Percentiles rank a stretch among this genome's conserved stretches.
Evolutionary conservation across 2,113 vertebrate species (phyloP).

Genomic region (Mixornis gularis): DNA sequence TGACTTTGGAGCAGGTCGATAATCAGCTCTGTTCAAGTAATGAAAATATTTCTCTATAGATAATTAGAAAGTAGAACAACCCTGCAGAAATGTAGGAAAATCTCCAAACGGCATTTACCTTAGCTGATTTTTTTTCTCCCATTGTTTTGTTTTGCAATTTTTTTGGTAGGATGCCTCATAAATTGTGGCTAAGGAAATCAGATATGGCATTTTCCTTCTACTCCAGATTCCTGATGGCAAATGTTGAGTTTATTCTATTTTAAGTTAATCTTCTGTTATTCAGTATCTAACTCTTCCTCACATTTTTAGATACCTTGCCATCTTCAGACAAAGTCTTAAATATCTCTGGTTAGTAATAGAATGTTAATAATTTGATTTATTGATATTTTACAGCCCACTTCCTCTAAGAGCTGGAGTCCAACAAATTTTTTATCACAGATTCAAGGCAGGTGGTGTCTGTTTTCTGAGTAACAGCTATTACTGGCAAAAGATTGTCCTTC

Average conservation of each 20-base stretch:
- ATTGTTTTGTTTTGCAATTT: background rate
- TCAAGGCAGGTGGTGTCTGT: slow-evolving; percentile 20
- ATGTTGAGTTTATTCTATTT: background rate
- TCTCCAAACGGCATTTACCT: background rate
- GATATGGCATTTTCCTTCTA: background rate
- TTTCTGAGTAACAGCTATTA: slow-evolving; percentile 49
- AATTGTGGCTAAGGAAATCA: background rate
- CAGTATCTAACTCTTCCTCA: background rate
- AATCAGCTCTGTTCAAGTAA: background rate
- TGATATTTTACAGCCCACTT: background rate
- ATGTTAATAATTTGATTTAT: slow-evolving; percentile 3
- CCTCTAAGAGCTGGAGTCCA: background rate
- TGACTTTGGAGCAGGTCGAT: background rate
- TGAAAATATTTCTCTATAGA: background rate
- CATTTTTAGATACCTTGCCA: background rate
- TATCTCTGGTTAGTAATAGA: background rate
- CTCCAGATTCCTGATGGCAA: background rate
- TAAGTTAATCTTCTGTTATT: background rate
- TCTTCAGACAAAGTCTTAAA: background rate
- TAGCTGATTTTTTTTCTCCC: background rate
- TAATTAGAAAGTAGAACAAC: background rate
- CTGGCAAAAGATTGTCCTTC: slow-evolving; percentile 47
- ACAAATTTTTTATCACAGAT: slow-evolving; percentile 9
- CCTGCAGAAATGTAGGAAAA: background rate
- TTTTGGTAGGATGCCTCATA: background rate